Percentiles rank a stretch among this genome's conserved stretches.
Evolutionary conservation across 64 coral and sea anemone species (phyloP).

Genomic region (Hydrozoanthus tunicans): DNA sequence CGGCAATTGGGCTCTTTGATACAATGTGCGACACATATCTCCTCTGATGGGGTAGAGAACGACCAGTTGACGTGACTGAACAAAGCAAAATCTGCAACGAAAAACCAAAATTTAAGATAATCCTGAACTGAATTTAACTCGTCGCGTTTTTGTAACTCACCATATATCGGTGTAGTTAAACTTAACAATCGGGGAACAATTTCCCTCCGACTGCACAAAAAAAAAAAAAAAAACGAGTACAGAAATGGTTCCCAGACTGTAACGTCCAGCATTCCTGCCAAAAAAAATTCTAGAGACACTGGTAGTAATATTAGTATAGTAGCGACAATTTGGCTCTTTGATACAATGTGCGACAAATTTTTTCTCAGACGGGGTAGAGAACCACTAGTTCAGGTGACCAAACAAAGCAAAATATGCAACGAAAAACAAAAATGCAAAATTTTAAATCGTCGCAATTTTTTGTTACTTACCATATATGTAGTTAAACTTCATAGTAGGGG

Average conservation of each 20-base stretch:
- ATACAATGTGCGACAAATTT: background rate
- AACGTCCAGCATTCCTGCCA: background rate
- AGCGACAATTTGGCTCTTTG: background rate
- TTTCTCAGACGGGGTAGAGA: background rate
- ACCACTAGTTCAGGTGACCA: background rate
- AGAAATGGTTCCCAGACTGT: background rate
- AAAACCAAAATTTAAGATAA: background rate
- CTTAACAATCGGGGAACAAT: background rate
- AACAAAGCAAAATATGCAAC: background rate
- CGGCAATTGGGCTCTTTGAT: background rate
- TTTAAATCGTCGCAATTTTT: background rate
- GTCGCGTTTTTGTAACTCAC: background rate
- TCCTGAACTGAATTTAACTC: background rate
- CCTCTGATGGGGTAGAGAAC: background rate
- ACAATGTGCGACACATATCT: background rate
- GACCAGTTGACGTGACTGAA: background rate
- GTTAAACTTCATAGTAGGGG: background rate
- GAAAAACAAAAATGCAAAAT: background rate
- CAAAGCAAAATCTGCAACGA: background rate
- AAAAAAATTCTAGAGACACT: background rate
- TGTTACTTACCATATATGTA: constrained; percentile 2
- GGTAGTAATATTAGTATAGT: too few relatives aligned
- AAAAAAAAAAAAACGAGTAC: background rate
- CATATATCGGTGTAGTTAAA: background rate
- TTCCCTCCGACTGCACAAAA: background rate